phyloP scores from a whole-genome alignment of 2,888 invertebrate species.

The Drosophila multiciliata region DNA sequence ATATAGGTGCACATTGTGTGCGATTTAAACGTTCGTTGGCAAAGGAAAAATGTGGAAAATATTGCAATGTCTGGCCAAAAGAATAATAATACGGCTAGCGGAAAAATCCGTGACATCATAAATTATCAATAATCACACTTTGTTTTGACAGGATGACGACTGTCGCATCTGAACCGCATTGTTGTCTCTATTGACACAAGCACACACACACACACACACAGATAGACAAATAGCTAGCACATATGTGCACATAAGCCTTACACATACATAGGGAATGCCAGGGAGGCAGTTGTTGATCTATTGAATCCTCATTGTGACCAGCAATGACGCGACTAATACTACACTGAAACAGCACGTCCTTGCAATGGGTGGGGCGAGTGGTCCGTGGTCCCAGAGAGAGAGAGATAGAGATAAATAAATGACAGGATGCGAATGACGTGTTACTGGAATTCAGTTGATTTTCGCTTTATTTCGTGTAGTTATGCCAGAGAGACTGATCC shows the following conservation, averaged over 20 bases:
- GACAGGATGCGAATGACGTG: constrained; percentile 73
- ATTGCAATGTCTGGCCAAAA: constrained; percentile 36
- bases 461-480: constrained; percentile 58
- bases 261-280: constrained; percentile 8
- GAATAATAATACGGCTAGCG: constrained; percentile 61
- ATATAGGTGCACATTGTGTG: constrained; percentile 13
- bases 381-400: constrained; percentile 16
- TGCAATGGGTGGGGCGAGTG: constrained; percentile 37
- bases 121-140: constrained; percentile 85
- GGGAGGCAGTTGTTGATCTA: constrained; percentile 49
- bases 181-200: constrained; percentile 71
- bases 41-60: constrained; percentile 33
- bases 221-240: not conserved
- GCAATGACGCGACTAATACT: constrained; percentile 79
- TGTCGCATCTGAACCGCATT: constrained; percentile 77
- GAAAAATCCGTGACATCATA: constrained; percentile 84
- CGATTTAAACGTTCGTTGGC: constrained; percentile 13
- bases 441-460: constrained; percentile 58
- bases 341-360: constrained; percentile 47
- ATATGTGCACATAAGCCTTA: constrained; percentile 10
- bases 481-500: constrained; percentile 28
- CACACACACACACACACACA: constrained; percentile 29
- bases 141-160: constrained; percentile 84
- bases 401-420: constrained; percentile 62
- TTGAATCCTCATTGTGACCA: constrained; percentile 77